These are phyloP conservation scores for Tangachromis dhanisi DNA, from an alignment of 2,113 vertebrate genomes.

Conservation along the genomic window DNA sequence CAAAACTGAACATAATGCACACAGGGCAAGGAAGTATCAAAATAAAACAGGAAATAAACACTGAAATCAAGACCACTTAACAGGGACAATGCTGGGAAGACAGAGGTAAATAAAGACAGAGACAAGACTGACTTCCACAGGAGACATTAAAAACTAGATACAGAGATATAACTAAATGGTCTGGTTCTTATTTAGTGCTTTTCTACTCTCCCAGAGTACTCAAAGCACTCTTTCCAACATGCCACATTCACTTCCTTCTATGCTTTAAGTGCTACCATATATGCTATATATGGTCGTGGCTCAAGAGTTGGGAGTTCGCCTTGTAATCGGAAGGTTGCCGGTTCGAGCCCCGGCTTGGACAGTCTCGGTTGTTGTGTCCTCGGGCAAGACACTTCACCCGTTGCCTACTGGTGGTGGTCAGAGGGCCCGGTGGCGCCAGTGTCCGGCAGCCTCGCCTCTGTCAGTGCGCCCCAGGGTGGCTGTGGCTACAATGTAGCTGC, in stretches of 20 bases:
- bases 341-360: rapidly evolving
- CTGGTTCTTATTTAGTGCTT: neutral
- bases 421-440: no score
- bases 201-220: neutral
- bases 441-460: no score
- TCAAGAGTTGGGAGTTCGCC: rapidly evolving
- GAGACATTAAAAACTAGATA: neutral
- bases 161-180: neutral
- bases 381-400: rapidly evolving
- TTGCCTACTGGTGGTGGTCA: no score
- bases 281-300: no score
- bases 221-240: neutral
- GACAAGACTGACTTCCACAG: neutral
- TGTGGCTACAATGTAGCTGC: no score
- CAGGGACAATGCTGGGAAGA: neutral
- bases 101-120: neutral
- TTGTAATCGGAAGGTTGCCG: rapidly evolving
- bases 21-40: neutral
- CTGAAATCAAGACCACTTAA: neutral
- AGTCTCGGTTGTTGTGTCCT: rapidly evolving
- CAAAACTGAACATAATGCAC: neutral
- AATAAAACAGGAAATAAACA: neutral
- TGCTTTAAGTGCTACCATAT: neutral
- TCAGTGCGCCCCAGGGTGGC: no score
- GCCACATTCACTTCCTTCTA: neutral